A percentile compares a stretch with the other conserved stretches of the same genome.
Conservation (phyloP, 2,888 invertebrate genomes). For the Brachyptera risi region DNA sequence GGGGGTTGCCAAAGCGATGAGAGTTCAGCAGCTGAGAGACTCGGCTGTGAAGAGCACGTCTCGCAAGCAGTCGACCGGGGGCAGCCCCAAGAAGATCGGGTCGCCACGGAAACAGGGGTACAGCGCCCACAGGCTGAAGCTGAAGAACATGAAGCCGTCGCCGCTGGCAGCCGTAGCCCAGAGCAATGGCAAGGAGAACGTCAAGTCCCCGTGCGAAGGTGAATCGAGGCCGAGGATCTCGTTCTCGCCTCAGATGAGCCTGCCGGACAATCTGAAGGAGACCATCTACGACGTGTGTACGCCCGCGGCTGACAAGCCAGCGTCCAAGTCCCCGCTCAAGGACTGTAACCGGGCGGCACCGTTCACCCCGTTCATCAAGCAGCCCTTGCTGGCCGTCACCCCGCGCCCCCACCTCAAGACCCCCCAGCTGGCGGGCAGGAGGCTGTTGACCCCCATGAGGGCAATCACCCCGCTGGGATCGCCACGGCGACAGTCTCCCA, state of each 20-base stretch:
- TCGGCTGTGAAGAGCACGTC: not conserved
- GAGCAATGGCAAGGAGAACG: conserved; percentile 1
- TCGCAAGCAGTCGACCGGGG: too few species aligned
- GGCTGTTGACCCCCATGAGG: conserved; percentile 52
- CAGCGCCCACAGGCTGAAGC: too few species aligned
- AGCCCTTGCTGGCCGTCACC: conserved; percentile 53
- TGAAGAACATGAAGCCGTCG: too few species aligned
- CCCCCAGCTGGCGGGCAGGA: conserved; percentile 38
- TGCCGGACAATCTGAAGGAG: conserved; percentile 25
- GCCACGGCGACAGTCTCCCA: conserved; percentile 20
- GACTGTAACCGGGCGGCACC: conserved; percentile 37
- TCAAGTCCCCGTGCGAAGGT: not conserved
- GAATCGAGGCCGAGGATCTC: not conserved
- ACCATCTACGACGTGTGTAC: conserved; percentile 28
- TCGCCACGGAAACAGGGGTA: conserved; percentile 7
- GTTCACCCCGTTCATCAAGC: conserved; percentile 55
- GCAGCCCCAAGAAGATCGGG: conserved; percentile 28
- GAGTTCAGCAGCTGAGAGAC: not conserved
- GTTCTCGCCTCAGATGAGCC: conserved; percentile 12
- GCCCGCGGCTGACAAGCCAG: conserved; percentile 1
- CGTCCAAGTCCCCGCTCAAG: conserved; percentile 22
- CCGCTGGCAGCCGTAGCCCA: too few species aligned
- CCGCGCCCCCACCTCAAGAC: conserved; percentile 53
- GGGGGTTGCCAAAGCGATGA: too few species aligned
- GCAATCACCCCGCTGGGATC: conserved; percentile 36